Evolutionary conservation across 2,113 vertebrate genomes (phyloP), one percentile per base, ranked within the genome.

Genomic region (Diadophis punctatus): DNA sequence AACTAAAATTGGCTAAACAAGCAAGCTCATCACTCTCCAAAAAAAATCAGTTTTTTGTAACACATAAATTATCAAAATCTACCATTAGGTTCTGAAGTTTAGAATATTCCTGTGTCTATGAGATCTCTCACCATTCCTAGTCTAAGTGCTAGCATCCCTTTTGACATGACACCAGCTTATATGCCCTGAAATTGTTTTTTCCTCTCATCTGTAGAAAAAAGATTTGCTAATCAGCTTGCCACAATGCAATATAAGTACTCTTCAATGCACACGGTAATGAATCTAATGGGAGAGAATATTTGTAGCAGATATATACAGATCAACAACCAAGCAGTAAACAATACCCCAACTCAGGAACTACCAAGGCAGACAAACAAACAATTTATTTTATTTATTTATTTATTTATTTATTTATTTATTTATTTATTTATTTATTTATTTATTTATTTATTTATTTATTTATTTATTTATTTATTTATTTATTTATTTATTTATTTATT

Each of bases 21-120:
- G 74, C 86, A 92, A 93, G 89, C 22, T 87, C 46, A 25, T 49
- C 48, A 14, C 11, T 25, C 48, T 8, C 18, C 34, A 9, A 22
- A 87, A 25, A 68, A 16, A 87, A 25, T 27, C 84, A 94, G 90
- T 94, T 94, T 96, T 53, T 88, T 94, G 85, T 92, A 34, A 22
- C 91, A 43, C 88, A 93, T 91, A 46, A 88, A 90, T 2, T 1
- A 94, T 95, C 80, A 74, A 96, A 95, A 90, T 86, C 89, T 91
- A 87, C 94, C 86, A 92, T 56, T 86, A 20, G 7, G 5, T 25
- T 56, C 34, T 88, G 16, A 88, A 39, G 74, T n/a, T 91, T 48
- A 48, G 52, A n/a, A 86, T 9, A 91, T 89, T 30, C 53, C 80
- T 30, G 51, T 23, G 8, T 2, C 14, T 51, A 2, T 68, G 43